phyloP scores from a whole-genome alignment of 2,113 vertebrate genomes.

The Paradoxurus hermaphroditus region DNA sequence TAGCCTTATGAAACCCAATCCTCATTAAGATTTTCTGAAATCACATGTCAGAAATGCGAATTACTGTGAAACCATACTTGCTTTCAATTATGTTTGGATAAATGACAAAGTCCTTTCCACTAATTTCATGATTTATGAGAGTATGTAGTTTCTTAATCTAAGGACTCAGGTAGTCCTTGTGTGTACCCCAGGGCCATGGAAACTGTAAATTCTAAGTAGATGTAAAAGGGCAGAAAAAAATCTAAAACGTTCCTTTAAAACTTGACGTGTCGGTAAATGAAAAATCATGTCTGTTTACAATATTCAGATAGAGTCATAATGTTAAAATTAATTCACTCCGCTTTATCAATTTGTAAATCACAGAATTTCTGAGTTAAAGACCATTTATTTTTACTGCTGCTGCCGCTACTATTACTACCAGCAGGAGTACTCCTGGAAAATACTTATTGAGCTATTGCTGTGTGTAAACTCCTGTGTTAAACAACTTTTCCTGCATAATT shows the following conservation, averaged over 20 bases:
- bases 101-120: neutral
- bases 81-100: constrained; percentile 13
- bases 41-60: neutral
- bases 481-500: neutral
- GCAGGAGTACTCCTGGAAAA: neutral
- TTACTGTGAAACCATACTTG: neutral
- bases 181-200: neutral
- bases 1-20: neutral
- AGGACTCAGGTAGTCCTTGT: neutral
- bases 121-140: neutral
- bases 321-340: neutral
- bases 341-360: neutral
- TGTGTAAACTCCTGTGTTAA: neutral
- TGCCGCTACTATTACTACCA: neutral
- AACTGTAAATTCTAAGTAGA: neutral
- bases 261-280: neutral
- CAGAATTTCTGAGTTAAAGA: neutral
- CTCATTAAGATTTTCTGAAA: neutral
- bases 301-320: neutral
- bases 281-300: neutral
- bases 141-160: neutral
- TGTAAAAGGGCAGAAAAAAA: neutral
- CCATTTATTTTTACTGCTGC: neutral
- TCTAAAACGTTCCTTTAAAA: neutral
- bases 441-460: neutral